phyloP scores from a whole-genome alignment of 2,113 vertebrate genomes.

The Carollia perspicillata region DNA sequence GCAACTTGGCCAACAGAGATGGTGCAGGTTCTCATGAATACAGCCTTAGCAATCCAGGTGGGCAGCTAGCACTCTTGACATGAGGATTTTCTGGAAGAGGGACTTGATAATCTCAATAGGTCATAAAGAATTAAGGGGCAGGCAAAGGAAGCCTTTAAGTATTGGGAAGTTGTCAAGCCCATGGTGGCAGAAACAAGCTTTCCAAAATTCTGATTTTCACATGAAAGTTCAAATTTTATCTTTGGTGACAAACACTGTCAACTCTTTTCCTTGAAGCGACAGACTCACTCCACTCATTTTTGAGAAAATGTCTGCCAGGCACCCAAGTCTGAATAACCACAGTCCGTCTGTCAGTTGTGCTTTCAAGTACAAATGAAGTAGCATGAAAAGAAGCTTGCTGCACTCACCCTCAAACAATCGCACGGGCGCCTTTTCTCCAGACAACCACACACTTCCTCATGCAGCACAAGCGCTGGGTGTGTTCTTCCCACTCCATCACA shows the following conservation, averaged over 20 bases:
- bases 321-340: background rate
- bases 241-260: constrained; percentile 29
- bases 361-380: background rate
- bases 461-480: background rate
- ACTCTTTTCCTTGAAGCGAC: constrained; percentile 38
- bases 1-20: background rate
- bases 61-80: background rate
- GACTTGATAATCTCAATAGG: background rate
- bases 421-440: background rate
- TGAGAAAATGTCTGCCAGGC: constrained; percentile 30
- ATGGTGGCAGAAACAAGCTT: constrained; percentile 14
- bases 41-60: background rate
- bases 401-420: background rate
- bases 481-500: background rate
- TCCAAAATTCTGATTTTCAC: constrained; percentile 25
- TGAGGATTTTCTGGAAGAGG: background rate
- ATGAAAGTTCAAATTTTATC: constrained; percentile 50
- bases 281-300: background rate
- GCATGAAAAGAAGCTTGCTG: background rate
- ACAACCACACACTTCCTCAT: background rate
- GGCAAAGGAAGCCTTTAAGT: background rate
- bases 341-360: background rate
- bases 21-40: no score
- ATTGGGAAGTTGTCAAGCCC: background rate
- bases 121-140: constrained; percentile 9